Evolutionary conservation across 2,113 vertebrate species (phyloP).

Genomic region (Penelope pileata): DNA sequence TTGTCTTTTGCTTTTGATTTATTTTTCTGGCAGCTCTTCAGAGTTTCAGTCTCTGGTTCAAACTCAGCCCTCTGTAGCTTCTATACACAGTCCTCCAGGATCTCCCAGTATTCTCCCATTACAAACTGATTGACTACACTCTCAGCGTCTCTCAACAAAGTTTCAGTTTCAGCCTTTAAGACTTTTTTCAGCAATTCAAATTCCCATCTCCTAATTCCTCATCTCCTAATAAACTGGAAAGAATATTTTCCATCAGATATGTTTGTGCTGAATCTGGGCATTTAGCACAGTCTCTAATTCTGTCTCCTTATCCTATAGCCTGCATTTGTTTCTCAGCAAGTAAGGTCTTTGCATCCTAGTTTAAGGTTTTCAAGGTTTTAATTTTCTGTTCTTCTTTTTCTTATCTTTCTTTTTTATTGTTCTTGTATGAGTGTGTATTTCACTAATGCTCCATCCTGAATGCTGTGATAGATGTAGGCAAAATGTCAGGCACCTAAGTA

Average conservation of each 20-base stretch:
- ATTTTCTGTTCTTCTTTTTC: background rate
- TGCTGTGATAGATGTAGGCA: background rate
- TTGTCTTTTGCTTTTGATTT: slow-evolving; percentile 54
- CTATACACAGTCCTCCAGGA: background rate
- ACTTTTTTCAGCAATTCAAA: background rate
- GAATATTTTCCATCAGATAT: background rate
- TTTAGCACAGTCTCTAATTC: background rate
- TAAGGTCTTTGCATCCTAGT: background rate
- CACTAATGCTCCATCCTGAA: background rate
- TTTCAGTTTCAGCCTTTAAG: background rate
- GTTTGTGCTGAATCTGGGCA: background rate
- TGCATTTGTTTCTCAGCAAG: background rate
- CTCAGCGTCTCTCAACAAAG: background rate
- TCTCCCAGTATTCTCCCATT: slow-evolving; percentile 13
- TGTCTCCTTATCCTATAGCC: background rate
- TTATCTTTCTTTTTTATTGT: background rate
- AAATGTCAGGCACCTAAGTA: background rate
- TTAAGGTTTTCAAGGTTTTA: background rate
- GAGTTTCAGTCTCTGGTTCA: slow-evolving; percentile 23
- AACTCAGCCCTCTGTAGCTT: background rate
- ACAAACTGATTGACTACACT: background rate
- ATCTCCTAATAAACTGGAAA: background rate
- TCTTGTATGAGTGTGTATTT: background rate
- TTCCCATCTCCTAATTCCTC: background rate
- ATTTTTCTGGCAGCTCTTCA: slow-evolving; percentile 47